Conservation (phyloP, 2,113 vertebrate genomes). For the Hippotragus niger region DNA sequence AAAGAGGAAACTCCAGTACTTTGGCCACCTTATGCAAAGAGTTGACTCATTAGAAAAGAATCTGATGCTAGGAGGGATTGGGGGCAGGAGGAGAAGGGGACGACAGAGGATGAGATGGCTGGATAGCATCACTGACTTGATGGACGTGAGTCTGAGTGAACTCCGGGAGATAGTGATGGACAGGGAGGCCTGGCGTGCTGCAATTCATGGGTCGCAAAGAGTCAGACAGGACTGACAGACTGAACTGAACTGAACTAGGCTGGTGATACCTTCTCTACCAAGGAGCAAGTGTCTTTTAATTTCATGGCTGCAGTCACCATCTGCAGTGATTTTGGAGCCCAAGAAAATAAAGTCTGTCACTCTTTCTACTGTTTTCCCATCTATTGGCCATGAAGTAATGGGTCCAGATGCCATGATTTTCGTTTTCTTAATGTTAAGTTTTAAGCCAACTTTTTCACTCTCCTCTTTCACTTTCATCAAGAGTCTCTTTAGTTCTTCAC, state of each 20-base stretch:
- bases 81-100: no score
- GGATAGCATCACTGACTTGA: no score
- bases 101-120: no score
- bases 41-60: no score
- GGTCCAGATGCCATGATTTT: neutral
- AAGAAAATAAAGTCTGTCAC: neutral
- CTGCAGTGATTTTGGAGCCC: neutral
- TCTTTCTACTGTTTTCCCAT: neutral
- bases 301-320: neutral
- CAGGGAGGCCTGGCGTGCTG: no score
- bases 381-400: neutral
- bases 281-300: neutral
- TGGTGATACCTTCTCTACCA: neutral
- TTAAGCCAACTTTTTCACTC: neutral
- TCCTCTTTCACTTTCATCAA: neutral
- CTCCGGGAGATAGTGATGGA: no score
- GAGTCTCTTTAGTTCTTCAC: neutral
- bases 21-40: no score
- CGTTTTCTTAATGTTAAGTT: neutral
- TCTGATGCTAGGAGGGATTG: no score
- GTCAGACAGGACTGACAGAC: rapidly evolving
- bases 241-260: neutral
- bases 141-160: no score
- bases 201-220: rapidly evolving
- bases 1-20: no score